Conservation (phyloP, 2,888 invertebrate species). For the Athripsodes cinereus region DNA sequence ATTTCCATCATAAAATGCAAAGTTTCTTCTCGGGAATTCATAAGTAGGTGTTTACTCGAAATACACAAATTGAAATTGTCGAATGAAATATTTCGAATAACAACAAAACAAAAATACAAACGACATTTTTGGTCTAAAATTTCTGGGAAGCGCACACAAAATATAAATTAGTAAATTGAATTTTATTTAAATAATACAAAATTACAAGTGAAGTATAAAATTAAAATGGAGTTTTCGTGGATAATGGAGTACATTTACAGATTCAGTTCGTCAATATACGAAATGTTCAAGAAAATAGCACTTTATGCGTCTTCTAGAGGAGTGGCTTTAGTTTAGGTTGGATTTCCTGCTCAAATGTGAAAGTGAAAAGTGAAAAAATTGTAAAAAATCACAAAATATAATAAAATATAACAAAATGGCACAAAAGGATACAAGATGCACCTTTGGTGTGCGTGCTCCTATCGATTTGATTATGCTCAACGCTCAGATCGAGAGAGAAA, state of each 20-base stretch:
- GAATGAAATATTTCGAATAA: too few species aligned
- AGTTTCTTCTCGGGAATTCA: too few species aligned
- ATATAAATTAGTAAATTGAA: too few species aligned
- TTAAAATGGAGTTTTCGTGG: not conserved
- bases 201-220: too few species aligned
- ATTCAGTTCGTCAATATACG: not conserved
- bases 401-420: constrained; percentile 1
- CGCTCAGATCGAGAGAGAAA: constrained; percentile 15
- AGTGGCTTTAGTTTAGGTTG: not conserved
- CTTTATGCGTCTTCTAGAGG: not conserved
- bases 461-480: constrained; percentile 12
- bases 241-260: not conserved
- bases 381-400: not conserved
- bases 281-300: not conserved
- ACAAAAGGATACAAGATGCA: constrained; percentile 9
- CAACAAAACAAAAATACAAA: too few species aligned
- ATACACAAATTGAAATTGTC: too few species aligned
- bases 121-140: too few species aligned
- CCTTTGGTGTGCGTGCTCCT: constrained; percentile 15
- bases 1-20: too few species aligned
- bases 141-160: too few species aligned
- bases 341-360: not conserved
- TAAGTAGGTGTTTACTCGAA: too few species aligned
- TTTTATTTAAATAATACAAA: too few species aligned
- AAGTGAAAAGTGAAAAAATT: too few species aligned